These are phyloP conservation scores for Pholis gunnellus DNA, from an alignment of 2,113 vertebrate species.

Conservation along the genomic window DNA sequence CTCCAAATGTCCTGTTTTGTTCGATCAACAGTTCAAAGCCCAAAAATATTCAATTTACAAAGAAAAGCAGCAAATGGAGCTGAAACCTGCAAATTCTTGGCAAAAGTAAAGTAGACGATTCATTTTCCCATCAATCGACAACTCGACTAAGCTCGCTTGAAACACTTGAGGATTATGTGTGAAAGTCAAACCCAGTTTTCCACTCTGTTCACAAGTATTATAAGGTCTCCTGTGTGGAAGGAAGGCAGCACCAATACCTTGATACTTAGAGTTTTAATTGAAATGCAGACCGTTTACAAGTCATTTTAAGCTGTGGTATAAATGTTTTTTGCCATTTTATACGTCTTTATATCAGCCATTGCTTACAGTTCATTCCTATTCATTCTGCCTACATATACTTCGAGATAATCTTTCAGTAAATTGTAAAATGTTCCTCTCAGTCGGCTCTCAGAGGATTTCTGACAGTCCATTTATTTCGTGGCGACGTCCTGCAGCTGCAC, in stretches of 20 bases:
- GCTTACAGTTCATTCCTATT: not conserved
- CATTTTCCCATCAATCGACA: no score
- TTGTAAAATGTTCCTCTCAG: not conserved
- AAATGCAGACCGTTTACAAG: not conserved
- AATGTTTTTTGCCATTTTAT: not conserved
- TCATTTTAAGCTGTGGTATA: not conserved
- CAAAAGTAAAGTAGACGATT: not conserved
- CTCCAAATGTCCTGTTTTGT: not conserved
- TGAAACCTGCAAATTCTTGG: not conserved
- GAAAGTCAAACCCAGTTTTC: not conserved
- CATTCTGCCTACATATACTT: not conserved
- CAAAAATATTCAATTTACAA: not conserved
- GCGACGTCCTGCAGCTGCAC: conserved; percentile 27
- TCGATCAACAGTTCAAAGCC: not conserved
- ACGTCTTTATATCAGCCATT: not conserved
- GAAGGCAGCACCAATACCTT: not conserved
- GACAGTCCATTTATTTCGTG: conserved; percentile 32
- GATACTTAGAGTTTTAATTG: not conserved
- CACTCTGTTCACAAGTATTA: no score
- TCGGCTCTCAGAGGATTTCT: not conserved
- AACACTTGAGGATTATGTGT: not conserved
- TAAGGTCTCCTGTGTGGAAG: not conserved
- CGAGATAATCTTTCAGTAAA: not conserved
- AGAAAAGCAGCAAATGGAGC: not conserved
- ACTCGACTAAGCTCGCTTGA: not conserved